Evolutionary conservation across 30 jellyfish, hydroid and myxozoan genomes (phyloP), one percentile per base, ranked within the genome.

Genomic region (Cassiopea xamachana): DNA sequence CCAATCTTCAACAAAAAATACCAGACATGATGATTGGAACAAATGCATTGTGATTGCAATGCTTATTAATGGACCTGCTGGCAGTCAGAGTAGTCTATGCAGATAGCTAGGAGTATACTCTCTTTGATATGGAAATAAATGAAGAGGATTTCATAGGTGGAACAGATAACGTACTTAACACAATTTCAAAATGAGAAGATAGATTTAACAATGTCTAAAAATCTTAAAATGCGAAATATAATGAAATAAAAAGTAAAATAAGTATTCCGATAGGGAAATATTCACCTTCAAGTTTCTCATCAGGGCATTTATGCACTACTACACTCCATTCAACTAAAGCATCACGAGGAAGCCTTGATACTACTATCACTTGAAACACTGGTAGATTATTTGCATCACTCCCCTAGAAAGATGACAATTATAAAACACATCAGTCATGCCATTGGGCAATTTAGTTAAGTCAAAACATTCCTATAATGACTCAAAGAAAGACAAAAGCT

Each of bases 311-410:
- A 49, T 89, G 92, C 14, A 92, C 88, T 47, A 92, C 58, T 39
- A 93, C 68, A 72, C 92, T 93, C 98, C 98, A 94, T 79, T 94
- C 98, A 48, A 94, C 91, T 46, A 81, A 92, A 18, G 97, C 98
- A 82, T 94, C 87, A 47, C 92, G 89, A 13, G 98, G 98, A 13
- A 94, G 87, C 16, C 89, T 71, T 18, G 97, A 74, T 50, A 90
- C 96, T 13, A 70, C 84, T 17, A 83, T 83, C 49, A 74, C 73
- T 6, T 80, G 81, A 3, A 84, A 64, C 10, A 81, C 69, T 73
- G 70, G 62, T 2, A n/a, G 10, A 71, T 15, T n/a, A 12, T 71
- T 43, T 0, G n/a, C 10, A 2, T 71, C 80, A 2, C 16, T 71
- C 39, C 55, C 55, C 80, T 71, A 71, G 1, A 71, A 71, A 43